Conservation (phyloP, 2,113 vertebrate genomes). For the Campylomormyrus tamandua region DNA sequence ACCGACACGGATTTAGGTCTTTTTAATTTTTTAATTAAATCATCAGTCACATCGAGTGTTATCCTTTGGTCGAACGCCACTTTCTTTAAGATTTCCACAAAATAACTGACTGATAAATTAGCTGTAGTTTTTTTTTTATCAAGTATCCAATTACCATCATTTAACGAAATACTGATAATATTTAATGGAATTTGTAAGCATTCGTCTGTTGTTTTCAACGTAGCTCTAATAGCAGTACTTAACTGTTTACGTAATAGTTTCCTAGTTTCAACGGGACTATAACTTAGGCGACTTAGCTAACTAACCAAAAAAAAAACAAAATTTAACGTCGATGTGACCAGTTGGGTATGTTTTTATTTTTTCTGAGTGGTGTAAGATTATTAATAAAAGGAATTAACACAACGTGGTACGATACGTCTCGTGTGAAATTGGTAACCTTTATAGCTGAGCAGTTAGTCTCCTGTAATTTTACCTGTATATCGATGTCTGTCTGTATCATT, state of each 20-base stretch:
- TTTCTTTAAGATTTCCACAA: neutral
- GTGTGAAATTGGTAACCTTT: neutral
- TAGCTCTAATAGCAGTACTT: neutral
- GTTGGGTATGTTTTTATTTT: neutral
- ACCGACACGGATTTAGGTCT: neutral
- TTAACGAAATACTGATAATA: neutral
- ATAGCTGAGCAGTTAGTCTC: neutral
- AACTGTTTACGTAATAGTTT: neutral
- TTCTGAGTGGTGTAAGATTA: neutral
- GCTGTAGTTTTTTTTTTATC: neutral
- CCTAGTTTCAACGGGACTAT: neutral
- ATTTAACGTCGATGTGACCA: neutral
- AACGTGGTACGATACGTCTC: neutral
- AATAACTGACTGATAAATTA: neutral
- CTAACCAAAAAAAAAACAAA: neutral
- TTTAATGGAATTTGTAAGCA: neutral
- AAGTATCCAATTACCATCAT: neutral
- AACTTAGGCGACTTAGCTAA: neutral
- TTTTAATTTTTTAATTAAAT: neutral
- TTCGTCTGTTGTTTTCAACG: neutral
- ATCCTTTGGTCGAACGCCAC: neutral
- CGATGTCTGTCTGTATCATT: neutral
- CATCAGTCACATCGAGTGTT: neutral
- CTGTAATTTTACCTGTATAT: neutral
- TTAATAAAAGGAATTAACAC: neutral